These are phyloP conservation scores for Lagocephalus sceleratus DNA, from an alignment of 2,797 vertebrate species.

Conservation along the genomic window DNA sequence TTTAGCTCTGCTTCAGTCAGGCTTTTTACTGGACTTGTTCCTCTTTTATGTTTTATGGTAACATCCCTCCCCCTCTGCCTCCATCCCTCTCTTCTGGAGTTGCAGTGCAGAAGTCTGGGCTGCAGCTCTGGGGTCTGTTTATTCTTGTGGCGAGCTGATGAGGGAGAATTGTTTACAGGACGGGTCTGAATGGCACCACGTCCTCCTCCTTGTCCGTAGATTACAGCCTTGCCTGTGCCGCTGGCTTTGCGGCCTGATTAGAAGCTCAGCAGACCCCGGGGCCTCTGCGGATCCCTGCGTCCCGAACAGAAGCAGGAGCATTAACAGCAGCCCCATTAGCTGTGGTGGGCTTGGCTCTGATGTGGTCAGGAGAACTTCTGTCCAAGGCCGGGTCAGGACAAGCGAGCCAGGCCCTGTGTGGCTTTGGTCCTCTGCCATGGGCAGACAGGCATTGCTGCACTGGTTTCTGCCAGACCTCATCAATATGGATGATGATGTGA, in stretches of 20 bases:
- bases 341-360: conserved; percentile 55
- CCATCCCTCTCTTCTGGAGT: conserved; percentile 13
- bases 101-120: conserved; percentile 12
- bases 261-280: conserved; percentile 42
- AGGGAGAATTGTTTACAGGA: conserved; percentile 60
- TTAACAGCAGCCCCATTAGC: conserved; percentile 71
- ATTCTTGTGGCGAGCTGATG: conserved; percentile 63
- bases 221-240: conserved; percentile 55
- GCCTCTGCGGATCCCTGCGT: conserved; percentile 41
- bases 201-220: conserved; percentile 55
- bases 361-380: conserved; percentile 64
- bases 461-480: conserved; percentile 32
- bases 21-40: not conserved
- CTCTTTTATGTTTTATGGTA: not conserved
- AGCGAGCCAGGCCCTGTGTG: conserved; percentile 50
- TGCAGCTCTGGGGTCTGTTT: conserved; percentile 55
- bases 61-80: not conserved
- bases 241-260: conserved; percentile 71
- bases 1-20: not conserved
- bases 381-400: conserved; percentile 57
- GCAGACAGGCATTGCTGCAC: conserved; percentile 43
- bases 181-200: conserved; percentile 59
- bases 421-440: conserved; percentile 58
- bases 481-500: conserved; percentile 63
- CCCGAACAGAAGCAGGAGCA: conserved; percentile 65